These are phyloP conservation scores for Alsophila aescularia DNA, from an alignment of 2,888 invertebrate genomes.

Conservation along the genomic window DNA sequence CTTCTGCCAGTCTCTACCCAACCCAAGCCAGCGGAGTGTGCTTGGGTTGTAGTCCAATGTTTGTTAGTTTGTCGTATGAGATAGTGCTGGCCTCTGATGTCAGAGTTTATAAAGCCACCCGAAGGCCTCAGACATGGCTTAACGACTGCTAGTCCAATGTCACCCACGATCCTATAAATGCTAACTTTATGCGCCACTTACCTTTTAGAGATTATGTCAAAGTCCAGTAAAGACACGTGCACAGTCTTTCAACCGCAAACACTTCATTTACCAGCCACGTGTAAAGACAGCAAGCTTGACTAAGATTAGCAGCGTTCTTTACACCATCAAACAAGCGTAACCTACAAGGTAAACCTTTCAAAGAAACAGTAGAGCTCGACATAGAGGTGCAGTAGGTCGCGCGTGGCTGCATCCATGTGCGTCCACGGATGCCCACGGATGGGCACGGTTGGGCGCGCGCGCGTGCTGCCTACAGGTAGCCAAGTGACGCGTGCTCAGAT, in stretches of 20 bases:
- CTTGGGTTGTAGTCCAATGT: too few relatives aligned
- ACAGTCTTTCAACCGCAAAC: not conserved
- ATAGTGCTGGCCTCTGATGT: too few relatives aligned
- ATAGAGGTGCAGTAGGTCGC: conserved; percentile 45
- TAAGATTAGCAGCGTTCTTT: conserved; percentile 3
- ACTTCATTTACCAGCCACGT: not conserved
- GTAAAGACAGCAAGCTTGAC: not conserved
- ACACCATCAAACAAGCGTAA: conserved; percentile 10
- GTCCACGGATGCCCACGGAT: conserved; percentile 8
- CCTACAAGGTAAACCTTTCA: conserved; percentile 53
- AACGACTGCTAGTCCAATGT: too few relatives aligned
- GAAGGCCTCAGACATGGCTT: too few relatives aligned
- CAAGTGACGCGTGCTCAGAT: conserved; percentile 34
- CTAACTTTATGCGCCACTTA: too few relatives aligned
- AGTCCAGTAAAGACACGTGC: conserved; percentile 8
- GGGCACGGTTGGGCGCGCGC: conserved; percentile 57
- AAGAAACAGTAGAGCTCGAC: conserved; percentile 9
- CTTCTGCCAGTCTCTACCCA: too few relatives aligned
- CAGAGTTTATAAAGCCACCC: too few relatives aligned
- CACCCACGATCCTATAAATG: too few relatives aligned
- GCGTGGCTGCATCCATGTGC: conserved; percentile 65
- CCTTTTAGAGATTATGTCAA: not conserved
- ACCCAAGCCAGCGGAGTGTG: too few relatives aligned
- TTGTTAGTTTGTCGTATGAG: too few relatives aligned
- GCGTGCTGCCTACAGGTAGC: conserved; percentile 62